A percentile compares a stretch with the other conserved stretches of the same genome.
These are phyloP conservation scores for Dromiciops gliroides DNA, from an alignment of 2,113 vertebrate species.

Conservation along the genomic window DNA sequence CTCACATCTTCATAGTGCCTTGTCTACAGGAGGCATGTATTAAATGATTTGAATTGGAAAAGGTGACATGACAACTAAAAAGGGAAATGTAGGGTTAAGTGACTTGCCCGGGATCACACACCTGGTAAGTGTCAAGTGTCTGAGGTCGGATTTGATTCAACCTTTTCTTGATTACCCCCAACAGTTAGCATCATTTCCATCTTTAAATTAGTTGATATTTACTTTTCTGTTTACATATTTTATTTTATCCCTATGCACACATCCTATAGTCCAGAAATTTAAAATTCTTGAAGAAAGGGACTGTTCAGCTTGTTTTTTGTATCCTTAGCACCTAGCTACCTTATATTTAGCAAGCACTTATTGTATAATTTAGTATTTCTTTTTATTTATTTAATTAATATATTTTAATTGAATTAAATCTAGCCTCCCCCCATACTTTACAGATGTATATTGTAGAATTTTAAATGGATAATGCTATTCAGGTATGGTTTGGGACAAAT, in stretches of 20 bases:
- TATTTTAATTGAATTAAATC: not conserved
- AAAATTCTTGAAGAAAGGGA: not conserved
- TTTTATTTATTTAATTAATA: not conserved
- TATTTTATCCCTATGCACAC: not conserved
- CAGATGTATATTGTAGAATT: not conserved
- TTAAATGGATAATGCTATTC: not conserved
- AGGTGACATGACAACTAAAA: not conserved
- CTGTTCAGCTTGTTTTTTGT: not conserved
- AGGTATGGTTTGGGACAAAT: not conserved
- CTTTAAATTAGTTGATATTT: not conserved
- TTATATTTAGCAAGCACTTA: not conserved
- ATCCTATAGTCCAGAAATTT: not conserved
- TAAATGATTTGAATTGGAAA: not conserved
- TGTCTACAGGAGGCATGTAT: not conserved
- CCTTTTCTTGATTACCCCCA: not conserved
- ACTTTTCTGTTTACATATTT: not conserved
- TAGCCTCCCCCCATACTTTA: not conserved
- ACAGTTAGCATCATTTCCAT: not conserved
- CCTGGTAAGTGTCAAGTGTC: no score
- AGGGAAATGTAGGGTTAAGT: not conserved
- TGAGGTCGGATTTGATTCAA: no score
- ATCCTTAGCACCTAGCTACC: not conserved
- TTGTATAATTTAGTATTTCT: no score
- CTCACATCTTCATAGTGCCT: not conserved
- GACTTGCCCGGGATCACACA: no score